Percentiles rank a stretch among this genome's conserved stretches.
Conservation (phyloP, 2,797 vertebrate species). For the Eptatretus atami region DNA sequence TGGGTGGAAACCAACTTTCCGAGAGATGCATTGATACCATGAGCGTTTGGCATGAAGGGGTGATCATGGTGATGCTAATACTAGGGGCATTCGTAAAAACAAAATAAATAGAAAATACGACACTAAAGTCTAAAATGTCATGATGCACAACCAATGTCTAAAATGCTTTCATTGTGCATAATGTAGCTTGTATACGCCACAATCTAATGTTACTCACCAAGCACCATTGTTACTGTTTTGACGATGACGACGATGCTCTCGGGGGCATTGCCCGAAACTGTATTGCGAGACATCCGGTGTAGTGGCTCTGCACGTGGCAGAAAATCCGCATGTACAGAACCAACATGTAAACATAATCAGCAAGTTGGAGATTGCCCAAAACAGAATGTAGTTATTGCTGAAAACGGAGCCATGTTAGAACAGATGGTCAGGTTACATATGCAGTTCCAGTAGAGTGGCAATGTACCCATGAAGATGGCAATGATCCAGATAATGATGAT, state of each 20-base stretch:
- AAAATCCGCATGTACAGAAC: conserved; percentile 97
- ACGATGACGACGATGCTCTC: conserved; percentile 98
- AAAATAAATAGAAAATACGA: too few species aligned
- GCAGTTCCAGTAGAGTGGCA: conserved; percentile 92
- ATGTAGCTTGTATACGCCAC: too few species aligned
- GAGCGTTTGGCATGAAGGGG: too few species aligned
- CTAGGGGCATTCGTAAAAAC: too few species aligned
- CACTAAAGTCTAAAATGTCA: too few species aligned
- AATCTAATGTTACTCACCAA: conserved; percentile 26
- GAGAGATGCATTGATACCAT: too few species aligned
- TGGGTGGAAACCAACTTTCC: too few species aligned
- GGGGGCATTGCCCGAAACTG: conserved; percentile 58
- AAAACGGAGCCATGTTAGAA: conserved; percentile 96
- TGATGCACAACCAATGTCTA: too few species aligned
- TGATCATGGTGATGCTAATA: too few species aligned
- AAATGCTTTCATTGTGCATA: too few species aligned
- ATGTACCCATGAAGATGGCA: conserved; percentile 88
- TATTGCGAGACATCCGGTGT: conserved; percentile 95
- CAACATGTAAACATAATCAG: conserved; percentile 92
- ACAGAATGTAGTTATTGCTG: conserved; percentile 86
- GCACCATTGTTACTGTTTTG: conserved; percentile 83
- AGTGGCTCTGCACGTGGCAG: conserved; percentile 78
- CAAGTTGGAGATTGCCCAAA: conserved; percentile 93
- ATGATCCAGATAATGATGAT: conserved; percentile 96
- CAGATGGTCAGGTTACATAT: conserved; percentile 53